phyloP scores from a whole-genome alignment of 2,888 invertebrate species.

The Listrodromus nycthemerus region DNA sequence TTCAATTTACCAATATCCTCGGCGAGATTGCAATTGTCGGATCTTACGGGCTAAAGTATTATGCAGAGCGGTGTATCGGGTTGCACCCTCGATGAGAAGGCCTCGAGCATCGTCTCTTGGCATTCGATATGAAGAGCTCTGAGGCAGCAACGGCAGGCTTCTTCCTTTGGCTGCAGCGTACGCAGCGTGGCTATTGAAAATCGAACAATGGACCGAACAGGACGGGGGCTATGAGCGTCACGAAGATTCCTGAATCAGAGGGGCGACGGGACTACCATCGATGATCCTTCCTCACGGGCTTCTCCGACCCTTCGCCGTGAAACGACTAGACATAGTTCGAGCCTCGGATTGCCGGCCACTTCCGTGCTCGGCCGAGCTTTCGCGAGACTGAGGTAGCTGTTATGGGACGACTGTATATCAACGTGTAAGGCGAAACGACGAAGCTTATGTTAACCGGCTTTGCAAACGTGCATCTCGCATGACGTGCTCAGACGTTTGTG shows the following conservation, averaged over 20 bases:
- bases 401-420: conserved; percentile 15
- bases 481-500: background rate
- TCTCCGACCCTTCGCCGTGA: background rate
- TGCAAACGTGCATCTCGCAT: background rate
- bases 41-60: background rate
- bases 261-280: conserved; percentile 15
- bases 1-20: background rate
- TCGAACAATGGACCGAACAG: conserved; percentile 65
- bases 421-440: background rate
- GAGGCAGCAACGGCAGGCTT: conserved; percentile 30
- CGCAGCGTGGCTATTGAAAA: conserved; percentile 56
- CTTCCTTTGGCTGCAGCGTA: conserved; percentile 20
- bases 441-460: background rate
- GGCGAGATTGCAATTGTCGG: background rate
- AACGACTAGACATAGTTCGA: conserved; percentile 25
- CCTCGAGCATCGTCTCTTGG: conserved; percentile 37
- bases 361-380: conserved; percentile 49
- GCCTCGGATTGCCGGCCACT: conserved; percentile 45
- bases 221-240: conserved; percentile 41
- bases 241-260: conserved; percentile 55
- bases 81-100: conserved; percentile 24
- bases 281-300: conserved; percentile 47
- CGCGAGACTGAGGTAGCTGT: conserved; percentile 24
- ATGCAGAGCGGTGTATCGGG: conserved; percentile 14
- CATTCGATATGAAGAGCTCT: conserved; percentile 51